Percentiles rank a stretch among this genome's conserved stretches.
These are phyloP conservation scores for Scaptomyza polygonia DNA, from an alignment of 2,888 invertebrate genomes.

Conservation along the genomic window DNA sequence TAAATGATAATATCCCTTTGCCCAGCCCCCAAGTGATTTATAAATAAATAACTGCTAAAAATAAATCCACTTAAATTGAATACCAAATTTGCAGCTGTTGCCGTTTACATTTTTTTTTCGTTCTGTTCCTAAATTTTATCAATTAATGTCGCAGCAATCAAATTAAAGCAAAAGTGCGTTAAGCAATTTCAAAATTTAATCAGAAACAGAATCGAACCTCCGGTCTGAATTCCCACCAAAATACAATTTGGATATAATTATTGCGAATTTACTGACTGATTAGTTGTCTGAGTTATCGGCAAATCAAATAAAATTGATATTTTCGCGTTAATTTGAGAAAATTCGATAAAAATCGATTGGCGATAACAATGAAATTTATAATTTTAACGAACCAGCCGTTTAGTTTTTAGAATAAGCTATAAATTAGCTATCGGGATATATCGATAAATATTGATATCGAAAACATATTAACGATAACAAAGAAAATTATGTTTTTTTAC, in stretches of 20 bases:
- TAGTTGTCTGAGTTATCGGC: slow-evolving; percentile 59
- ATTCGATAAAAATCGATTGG: neutral
- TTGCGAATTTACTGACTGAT: slow-evolving; percentile 36
- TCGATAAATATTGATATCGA: slow-evolving; percentile 1
- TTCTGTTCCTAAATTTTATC: slow-evolving; percentile 24
- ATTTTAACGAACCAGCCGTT: no score
- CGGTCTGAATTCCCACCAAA: slow-evolving; percentile 74
- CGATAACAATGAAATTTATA: neutral
- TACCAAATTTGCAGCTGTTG: neutral
- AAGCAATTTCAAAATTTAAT: slow-evolving; percentile 77
- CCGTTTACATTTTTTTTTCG: neutral
- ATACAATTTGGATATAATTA: no score
- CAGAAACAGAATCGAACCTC: slow-evolving; percentile 71
- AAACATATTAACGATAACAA: neutral
- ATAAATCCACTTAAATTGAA: slow-evolving; percentile 15
- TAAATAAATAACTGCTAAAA: slow-evolving; percentile 11
- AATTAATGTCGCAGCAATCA: slow-evolving; percentile 16
- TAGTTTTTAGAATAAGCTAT: no score
- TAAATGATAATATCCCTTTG: slow-evolving; percentile 1
- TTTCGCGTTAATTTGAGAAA: no score
- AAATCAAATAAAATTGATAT: no score
- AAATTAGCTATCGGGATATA: no score
- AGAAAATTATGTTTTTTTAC: neutral
- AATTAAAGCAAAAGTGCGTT: slow-evolving; percentile 57
- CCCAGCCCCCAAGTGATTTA: slow-evolving; percentile 16